Conservation (phyloP, 1,140 invertebrate species). For the Drosophila serrata region DNA sequence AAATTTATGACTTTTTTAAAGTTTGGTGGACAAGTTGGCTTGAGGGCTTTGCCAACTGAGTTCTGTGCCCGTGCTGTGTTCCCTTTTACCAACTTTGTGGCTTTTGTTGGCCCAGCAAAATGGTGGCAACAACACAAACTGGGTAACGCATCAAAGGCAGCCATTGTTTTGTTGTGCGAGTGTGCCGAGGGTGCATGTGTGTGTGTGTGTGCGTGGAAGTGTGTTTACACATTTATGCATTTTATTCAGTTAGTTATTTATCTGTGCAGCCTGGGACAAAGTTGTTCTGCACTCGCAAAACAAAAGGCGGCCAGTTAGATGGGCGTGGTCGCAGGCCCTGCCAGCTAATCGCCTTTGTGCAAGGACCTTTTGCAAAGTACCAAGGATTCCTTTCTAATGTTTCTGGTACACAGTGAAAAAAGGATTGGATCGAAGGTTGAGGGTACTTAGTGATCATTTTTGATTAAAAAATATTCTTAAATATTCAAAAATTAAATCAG, state of each 20-base stretch:
- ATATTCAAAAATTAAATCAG: no score
- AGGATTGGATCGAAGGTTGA: not conserved
- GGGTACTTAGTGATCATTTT: not conserved
- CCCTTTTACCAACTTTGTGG: conserved; percentile 51
- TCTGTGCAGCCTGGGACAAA: conserved; percentile 59
- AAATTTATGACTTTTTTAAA: conserved; percentile 63
- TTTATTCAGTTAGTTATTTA: conserved; percentile 73
- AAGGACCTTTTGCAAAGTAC: not conserved
- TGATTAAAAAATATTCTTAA: not conserved
- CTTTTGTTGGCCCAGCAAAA: conserved; percentile 61
- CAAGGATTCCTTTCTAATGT: not conserved
- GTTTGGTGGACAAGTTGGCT: conserved; percentile 37
- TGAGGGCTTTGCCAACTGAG: conserved; percentile 26
- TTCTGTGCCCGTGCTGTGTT: conserved; percentile 12
- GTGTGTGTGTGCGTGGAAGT: conserved; percentile 29
- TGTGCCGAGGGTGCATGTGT: no score
- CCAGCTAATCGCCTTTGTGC: conserved; percentile 75
- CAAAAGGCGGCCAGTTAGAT: conserved; percentile 40
- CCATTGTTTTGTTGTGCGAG: conserved; percentile 43
- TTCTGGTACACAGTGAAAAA: not conserved
- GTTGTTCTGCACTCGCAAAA: conserved; percentile 47
- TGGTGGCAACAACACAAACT: conserved; percentile 18
- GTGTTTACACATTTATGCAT: conserved; percentile 62
- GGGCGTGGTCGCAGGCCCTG: conserved; percentile 55
- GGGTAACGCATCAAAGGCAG: conserved; percentile 51